Conservation (phyloP, 2,888 invertebrate species). For the Salticus scenicus region DNA sequence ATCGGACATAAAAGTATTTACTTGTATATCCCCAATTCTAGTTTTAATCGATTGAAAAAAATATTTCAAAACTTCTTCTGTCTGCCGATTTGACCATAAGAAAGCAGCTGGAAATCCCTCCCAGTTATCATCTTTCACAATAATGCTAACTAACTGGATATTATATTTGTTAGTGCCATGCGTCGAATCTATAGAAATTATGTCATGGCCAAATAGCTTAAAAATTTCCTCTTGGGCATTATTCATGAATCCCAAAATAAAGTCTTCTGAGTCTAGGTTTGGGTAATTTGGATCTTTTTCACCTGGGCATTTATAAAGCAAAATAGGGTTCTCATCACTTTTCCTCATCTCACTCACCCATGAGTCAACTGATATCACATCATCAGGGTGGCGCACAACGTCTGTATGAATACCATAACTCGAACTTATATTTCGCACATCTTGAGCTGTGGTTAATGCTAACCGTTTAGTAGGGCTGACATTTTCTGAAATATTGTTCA, state of each 20-base stretch:
- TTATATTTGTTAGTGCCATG: constrained; percentile 30
- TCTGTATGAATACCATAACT: neutral
- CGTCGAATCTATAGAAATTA: constrained; percentile 33
- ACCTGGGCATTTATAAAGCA: constrained; percentile 5
- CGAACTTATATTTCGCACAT: neutral
- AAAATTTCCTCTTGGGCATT: constrained; percentile 34
- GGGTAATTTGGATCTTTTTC: constrained; percentile 1
- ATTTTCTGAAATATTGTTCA: neutral
- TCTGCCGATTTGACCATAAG: constrained; percentile 3
- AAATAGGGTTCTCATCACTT: constrained; percentile 6
- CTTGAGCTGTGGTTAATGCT: neutral
- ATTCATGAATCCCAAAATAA: constrained; percentile 50
- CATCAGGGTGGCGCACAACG: neutral
- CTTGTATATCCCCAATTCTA: neutral
- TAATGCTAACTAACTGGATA: constrained; percentile 32
- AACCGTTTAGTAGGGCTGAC: constrained; percentile 5
- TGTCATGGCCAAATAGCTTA: constrained; percentile 27
- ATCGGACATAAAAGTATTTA: constrained; percentile 70
- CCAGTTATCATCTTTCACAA: constrained; percentile 1
- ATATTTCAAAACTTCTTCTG: neutral
- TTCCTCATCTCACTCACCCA: neutral
- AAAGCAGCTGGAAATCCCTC: constrained; percentile 42
- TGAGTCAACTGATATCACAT: neutral
- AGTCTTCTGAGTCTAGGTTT: constrained; percentile 1
- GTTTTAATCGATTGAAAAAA: constrained; percentile 14